Percentiles rank a stretch among this genome's conserved stretches.
Conservation (phyloP, 1,140 invertebrate genomes). For the Apis dorsata region DNA sequence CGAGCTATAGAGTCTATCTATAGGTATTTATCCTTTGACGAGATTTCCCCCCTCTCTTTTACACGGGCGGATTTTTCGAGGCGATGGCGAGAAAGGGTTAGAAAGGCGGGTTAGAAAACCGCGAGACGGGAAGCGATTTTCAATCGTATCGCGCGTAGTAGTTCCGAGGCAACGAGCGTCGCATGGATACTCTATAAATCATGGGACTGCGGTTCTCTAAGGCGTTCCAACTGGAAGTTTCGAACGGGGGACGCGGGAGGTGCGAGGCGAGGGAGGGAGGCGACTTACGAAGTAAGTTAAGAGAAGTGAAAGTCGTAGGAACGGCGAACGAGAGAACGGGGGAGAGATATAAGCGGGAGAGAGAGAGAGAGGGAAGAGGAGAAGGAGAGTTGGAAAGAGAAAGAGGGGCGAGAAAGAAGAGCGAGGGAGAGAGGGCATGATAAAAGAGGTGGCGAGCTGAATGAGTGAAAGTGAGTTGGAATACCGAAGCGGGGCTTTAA, state of each 20-base stretch:
- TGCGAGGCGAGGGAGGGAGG: constrained; percentile 42
- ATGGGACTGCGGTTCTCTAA: constrained; percentile 40
- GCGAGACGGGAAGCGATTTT: not conserved
- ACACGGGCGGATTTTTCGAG: not conserved
- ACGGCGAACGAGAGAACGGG: constrained; percentile 35
- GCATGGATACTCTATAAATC: constrained; percentile 32
- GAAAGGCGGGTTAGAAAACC: too few relatives aligned
- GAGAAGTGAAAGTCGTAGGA: constrained; percentile 71
- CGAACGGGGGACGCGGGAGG: constrained; percentile 2
- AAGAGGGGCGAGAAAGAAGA: constrained; percentile 19
- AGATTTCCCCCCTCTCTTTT: too few relatives aligned
- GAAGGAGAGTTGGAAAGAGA: constrained; percentile 6
- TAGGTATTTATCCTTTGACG: too few relatives aligned
- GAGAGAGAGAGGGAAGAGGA: constrained; percentile 18
- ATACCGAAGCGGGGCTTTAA: constrained; percentile 71
- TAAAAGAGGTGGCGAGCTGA: constrained; percentile 57
- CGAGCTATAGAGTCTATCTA: too few relatives aligned
- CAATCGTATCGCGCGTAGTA: not conserved
- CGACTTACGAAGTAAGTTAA: constrained; percentile 53
- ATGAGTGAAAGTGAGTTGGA: constrained; percentile 76
- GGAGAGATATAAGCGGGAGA: not conserved
- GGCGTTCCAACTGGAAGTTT: constrained; percentile 43
- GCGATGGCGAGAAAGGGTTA: not conserved
- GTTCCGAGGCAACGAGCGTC: constrained; percentile 13
- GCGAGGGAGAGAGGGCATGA: constrained; percentile 16